These are phyloP conservation scores for Atta colombica DNA, from an alignment of 1,140 invertebrate genomes.

Conservation along the genomic window DNA sequence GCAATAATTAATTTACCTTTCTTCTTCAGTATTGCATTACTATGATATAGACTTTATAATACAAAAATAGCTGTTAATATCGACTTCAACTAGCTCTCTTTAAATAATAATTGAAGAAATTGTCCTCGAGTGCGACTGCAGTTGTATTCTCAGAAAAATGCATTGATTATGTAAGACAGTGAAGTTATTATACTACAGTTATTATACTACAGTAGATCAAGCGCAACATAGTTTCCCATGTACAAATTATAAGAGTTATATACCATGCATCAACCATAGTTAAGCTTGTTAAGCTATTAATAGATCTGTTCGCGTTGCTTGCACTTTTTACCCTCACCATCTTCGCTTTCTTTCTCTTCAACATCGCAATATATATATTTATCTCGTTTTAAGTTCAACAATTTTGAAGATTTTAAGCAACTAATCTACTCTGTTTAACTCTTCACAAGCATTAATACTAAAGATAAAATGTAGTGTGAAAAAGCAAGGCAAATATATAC, in stretches of 20 bases:
- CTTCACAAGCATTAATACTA: not conserved
- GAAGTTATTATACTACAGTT: not conserved
- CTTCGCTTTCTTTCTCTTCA: no score
- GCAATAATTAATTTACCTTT: slow-evolving; percentile 21
- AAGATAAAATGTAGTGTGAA: slow-evolving; percentile 25
- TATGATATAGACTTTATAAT: not conserved
- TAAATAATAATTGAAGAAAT: slow-evolving; percentile 31
- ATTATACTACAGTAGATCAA: not conserved
- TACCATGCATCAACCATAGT: not conserved
- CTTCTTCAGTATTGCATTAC: not conserved
- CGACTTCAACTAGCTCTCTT: not conserved
- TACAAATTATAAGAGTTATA: not conserved
- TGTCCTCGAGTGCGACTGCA: not conserved
- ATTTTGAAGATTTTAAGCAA: no score
- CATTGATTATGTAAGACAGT: not conserved
- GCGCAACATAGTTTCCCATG: slow-evolving; percentile 14
- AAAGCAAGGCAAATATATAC: slow-evolving; percentile 10
- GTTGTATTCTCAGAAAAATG: slow-evolving; percentile 12
- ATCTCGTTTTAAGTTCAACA: no score
- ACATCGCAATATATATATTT: no score
- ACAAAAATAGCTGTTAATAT: slow-evolving; percentile 24
- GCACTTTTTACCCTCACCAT: no score
- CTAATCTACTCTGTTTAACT: not conserved
- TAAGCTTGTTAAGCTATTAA: not conserved
- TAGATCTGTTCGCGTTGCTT: no score